phyloP scores from a whole-genome alignment of 2,797 vertebrate species.

The Cuniculus paca region DNA sequence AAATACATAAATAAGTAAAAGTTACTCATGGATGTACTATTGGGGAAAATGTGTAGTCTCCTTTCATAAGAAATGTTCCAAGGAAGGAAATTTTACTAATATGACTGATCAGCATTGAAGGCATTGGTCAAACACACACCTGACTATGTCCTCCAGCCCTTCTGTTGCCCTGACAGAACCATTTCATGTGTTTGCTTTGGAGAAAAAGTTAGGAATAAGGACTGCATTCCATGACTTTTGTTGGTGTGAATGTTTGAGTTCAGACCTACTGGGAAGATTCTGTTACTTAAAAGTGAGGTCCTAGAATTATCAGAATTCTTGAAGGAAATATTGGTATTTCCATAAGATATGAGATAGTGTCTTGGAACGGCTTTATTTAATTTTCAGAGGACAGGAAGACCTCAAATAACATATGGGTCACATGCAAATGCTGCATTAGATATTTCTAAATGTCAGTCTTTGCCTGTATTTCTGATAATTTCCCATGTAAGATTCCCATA shows the following conservation, averaged over 20 bases:
- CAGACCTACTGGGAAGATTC: background rate
- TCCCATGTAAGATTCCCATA: constrained; percentile 67
- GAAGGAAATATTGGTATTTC: constrained; percentile 18
- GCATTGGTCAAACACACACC: background rate
- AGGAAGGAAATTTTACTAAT: background rate
- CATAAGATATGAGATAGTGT: background rate
- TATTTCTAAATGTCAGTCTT: constrained; percentile 75
- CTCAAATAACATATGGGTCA: background rate
- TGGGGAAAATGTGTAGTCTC: background rate
- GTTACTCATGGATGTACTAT: too few species aligned
- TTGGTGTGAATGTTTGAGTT: constrained; percentile 34
- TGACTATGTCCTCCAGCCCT: background rate
- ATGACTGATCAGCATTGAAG: background rate
- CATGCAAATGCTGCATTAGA: constrained; percentile 53
- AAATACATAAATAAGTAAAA: too few species aligned
- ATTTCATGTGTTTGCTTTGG: background rate
- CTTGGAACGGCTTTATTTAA: constrained; percentile 63
- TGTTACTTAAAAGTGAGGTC: constrained; percentile 7
- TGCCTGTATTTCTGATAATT: constrained; percentile 73
- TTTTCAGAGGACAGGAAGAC: constrained; percentile 66
- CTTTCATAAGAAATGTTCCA: constrained; percentile 7
- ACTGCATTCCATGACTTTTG: background rate
- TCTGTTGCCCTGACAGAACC: background rate
- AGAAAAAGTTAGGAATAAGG: background rate
- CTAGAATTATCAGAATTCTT: constrained; percentile 13